phyloP scores from a whole-genome alignment of 2,797 vertebrate species.

The Mergus octosetaceus region DNA sequence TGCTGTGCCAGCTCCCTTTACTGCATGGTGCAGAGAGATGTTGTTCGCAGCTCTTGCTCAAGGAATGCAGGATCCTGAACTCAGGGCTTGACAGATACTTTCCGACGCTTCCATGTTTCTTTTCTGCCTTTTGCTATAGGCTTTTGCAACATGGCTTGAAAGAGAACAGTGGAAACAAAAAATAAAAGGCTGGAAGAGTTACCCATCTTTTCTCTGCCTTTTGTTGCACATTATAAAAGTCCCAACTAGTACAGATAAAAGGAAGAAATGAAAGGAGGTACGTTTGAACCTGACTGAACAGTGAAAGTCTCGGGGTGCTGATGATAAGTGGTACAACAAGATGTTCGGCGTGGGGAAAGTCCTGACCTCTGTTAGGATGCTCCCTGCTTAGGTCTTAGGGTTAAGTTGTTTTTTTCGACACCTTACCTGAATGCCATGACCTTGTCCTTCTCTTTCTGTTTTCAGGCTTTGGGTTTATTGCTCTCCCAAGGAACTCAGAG shows the following conservation, averaged over 20 bases:
- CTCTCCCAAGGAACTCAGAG: conserved; percentile 59
- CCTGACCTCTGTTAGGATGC: background rate
- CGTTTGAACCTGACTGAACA: background rate
- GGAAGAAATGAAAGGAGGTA: background rate
- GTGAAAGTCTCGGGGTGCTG: background rate
- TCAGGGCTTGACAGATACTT: background rate
- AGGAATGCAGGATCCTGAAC: background rate
- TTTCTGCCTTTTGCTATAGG: background rate
- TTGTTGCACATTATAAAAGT: background rate
- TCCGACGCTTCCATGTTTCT: background rate
- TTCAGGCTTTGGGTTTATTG: conserved; percentile 64
- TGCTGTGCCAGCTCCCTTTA: conserved; percentile 21
- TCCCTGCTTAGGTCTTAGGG: background rate
- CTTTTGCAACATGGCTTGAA: background rate
- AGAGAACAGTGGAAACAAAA: background rate
- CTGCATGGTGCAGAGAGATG: background rate
- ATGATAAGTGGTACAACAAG: background rate
- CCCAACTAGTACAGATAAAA: background rate
- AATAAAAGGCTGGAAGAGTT: background rate
- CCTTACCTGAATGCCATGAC: conserved; percentile 40
- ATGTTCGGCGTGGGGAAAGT: background rate
- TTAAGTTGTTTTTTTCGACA: conserved; percentile 53
- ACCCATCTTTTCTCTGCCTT: background rate
- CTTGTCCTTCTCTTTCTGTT: conserved; percentile 56
- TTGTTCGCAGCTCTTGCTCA: background rate